Evolutionary conservation across 2,888 invertebrate genomes (phyloP).

Genomic region (Cantharis rustica): DNA sequence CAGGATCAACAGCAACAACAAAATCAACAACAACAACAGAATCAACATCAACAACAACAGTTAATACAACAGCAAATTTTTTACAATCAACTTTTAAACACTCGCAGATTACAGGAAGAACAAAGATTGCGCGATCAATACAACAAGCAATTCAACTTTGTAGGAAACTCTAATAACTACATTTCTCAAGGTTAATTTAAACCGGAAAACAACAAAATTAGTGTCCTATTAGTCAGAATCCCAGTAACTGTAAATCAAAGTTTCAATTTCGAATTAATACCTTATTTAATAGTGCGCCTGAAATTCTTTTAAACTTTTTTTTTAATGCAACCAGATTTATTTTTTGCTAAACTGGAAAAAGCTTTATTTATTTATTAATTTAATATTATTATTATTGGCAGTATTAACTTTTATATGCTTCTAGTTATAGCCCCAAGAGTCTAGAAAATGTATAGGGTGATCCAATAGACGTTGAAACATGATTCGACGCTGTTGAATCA

Average conservation of each 20-base stretch:
- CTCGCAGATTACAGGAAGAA: constrained; percentile 42
- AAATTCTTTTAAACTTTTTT: background rate
- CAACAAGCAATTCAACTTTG: constrained; percentile 47
- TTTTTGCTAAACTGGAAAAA: background rate
- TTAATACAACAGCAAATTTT: constrained; percentile 35
- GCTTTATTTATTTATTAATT: constrained; percentile 15
- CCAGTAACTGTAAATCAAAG: background rate
- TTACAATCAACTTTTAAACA: constrained; percentile 43
- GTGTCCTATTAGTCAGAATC: background rate
- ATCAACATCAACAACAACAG: constrained; percentile 38
- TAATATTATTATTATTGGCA: constrained; percentile 16
- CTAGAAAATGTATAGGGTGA: constrained; percentile 3
- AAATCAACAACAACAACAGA: constrained; percentile 31
- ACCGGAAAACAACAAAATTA: background rate
- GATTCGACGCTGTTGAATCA: background rate
- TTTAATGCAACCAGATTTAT: background rate
- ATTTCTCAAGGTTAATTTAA: constrained; percentile 13
- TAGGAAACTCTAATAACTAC: constrained; percentile 38
- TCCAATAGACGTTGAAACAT: background rate
- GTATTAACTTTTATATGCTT: constrained; percentile 23
- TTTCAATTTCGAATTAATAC: background rate
- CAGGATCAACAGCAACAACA: constrained; percentile 21
- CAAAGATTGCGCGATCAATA: constrained; percentile 43
- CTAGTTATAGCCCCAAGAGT: constrained; percentile 21
- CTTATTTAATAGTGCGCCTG: background rate